phyloP scores from a whole-genome alignment of 2,797 vertebrate genomes.

The Smutsia temminckii region DNA sequence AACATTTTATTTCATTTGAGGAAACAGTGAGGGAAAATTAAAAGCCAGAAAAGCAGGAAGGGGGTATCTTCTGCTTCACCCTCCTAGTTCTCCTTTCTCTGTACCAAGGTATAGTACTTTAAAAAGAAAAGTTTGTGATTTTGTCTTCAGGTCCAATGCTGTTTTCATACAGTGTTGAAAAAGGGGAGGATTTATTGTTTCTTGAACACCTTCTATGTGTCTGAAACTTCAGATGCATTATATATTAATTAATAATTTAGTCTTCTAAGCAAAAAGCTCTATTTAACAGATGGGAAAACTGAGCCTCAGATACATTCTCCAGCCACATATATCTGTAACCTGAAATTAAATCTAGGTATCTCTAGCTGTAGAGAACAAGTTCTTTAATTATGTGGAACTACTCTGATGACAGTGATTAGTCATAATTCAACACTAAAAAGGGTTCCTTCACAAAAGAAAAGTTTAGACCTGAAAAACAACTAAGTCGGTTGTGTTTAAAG shows the following conservation, averaged over 20 bases:
- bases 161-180: background rate
- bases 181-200: background rate
- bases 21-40: background rate
- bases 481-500: background rate
- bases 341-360: background rate
- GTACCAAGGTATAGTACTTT: background rate
- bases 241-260: background rate
- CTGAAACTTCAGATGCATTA: background rate
- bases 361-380: background rate
- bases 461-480: background rate
- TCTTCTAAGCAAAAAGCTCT: background rate
- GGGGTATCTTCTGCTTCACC: background rate
- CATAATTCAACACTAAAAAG: background rate
- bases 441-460: background rate
- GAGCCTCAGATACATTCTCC: background rate
- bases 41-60: background rate
- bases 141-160: background rate
- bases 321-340: background rate
- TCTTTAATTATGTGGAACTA: background rate
- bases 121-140: background rate
- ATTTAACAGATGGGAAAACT: background rate
- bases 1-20: background rate
- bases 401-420: background rate
- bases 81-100: background rate
- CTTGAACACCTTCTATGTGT: background rate